These are phyloP conservation scores for Torymus aiolomorphi DNA, from an alignment of 2,888 invertebrate species.

Conservation along the genomic window DNA sequence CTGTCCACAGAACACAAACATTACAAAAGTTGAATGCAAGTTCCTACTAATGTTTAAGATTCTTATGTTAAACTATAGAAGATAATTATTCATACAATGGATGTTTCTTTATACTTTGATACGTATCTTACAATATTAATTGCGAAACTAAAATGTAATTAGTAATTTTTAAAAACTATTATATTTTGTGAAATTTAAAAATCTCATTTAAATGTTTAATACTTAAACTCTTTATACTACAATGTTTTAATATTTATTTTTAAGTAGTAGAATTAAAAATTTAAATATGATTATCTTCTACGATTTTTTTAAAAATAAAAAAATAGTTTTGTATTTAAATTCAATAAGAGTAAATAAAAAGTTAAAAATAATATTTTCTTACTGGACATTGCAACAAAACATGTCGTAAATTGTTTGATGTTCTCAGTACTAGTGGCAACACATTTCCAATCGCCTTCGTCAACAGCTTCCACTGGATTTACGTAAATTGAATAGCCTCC, in stretches of 20 bases:
- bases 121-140: no score
- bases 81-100: no score
- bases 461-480: constrained; percentile 85
- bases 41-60: no score
- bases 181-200: no score
- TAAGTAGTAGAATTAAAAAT: not conserved
- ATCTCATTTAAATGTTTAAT: no score
- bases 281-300: no score
- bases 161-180: no score
- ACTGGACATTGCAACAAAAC: constrained; percentile 88
- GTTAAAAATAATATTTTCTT: constrained; percentile 68
- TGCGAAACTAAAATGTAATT: no score
- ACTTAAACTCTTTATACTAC: not conserved
- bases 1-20: constrained; percentile 76
- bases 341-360: no score
- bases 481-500: constrained; percentile 88
- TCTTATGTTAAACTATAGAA: no score
- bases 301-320: constrained; percentile 43
- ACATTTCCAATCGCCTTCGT: constrained; percentile 94
- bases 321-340: constrained; percentile 1
- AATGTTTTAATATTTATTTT: constrained; percentile 5
- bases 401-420: constrained; percentile 85
- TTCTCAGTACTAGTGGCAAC: constrained; percentile 88
- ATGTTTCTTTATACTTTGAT: no score
- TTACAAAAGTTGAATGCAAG: constrained; percentile 44